Base-by-base conservation (phyloP, 2,797 vertebrate genomes). In the Scyliorhinus canicula region DNA sequence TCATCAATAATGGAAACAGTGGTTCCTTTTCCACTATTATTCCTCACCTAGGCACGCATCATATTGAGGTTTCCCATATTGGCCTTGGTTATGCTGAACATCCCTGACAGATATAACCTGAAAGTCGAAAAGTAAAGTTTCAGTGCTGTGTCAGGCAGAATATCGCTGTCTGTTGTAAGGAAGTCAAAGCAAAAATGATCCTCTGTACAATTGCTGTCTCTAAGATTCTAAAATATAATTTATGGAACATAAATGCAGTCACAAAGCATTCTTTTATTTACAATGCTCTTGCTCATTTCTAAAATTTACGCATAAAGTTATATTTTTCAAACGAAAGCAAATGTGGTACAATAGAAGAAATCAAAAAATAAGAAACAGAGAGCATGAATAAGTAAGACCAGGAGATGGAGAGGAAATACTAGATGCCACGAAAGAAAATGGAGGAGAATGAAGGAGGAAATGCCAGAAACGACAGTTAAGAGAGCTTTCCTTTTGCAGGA, bases 1-100 rank as follows among this genome's bases (percentile, higher is more conserved):
- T 96, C 95, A 95, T 97, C 96, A 79, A 97, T 95, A 96, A 96
- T 96, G 96, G 95, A 96, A 95, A 96, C 96, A 95, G 97, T 96
- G 0, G 96, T 96, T 93, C 96, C 97, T 2, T 86, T 86, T 0
- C 96, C 96, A 2, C 96, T 96, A 95, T 97, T 96, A 95, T 96
- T 96, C 95, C 96, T 97, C 65, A 52, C 96, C 97, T 96, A 97
- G 95, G 96, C 95, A 9, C 96, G 96, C 90, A 95, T 96, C 77
- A 96, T 4, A 0, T 96, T 97, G 95, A 96, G 95, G 95, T 93
- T n/a, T 96, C 96, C 60, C 96, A 28, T 96, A 95, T 95, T 95
- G 91, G 40, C 95, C 96, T 96, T 95, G 96, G 95, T 95, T 93
- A 63, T 95, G 96, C 95, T 97, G 67, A 55, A 69, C 65, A 94